Evolutionary conservation across 1,140 invertebrate genomes (phyloP).

Genomic region (Formica exsecta): DNA sequence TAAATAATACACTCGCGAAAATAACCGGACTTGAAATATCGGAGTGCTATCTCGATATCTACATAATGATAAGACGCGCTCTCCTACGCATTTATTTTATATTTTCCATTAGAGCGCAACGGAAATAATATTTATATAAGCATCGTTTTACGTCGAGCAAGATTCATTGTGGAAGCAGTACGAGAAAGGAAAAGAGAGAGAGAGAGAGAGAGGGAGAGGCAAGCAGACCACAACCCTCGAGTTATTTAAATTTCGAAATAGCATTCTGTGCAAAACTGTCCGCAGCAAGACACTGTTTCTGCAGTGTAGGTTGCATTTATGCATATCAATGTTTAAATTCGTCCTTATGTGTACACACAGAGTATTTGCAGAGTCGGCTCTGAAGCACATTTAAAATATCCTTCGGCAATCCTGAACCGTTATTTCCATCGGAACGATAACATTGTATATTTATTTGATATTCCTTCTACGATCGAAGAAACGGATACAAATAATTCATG

Average conservation of each 20-base stretch:
- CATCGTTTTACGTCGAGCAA: background rate
- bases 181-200: background rate
- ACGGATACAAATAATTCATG: slow-evolving; percentile 32
- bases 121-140: slow-evolving; percentile 14
- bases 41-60: slow-evolving; percentile 23
- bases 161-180: background rate
- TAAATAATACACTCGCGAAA: slow-evolving; percentile 31
- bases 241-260: slow-evolving; percentile 60
- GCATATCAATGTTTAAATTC: slow-evolving; percentile 58
- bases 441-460: slow-evolving; percentile 2
- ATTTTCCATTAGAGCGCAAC: slow-evolving; percentile 35
- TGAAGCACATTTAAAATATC: background rate
- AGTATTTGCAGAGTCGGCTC: slow-evolving; percentile 16
- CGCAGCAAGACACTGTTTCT: slow-evolving; percentile 5
- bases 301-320: slow-evolving; percentile 52
- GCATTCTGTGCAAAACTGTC: slow-evolving; percentile 10
- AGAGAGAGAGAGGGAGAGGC: background rate
- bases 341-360: slow-evolving; percentile 22
- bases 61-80: slow-evolving; percentile 29
- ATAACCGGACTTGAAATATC: slow-evolving; percentile 12
- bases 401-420: background rate
- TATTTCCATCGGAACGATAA: background rate
- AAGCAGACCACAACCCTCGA: background rate
- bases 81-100: background rate
- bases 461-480: slow-evolving; percentile 13